These are phyloP conservation scores for Hypena proboscidalis DNA, from an alignment of 2,888 invertebrate genomes.

Conservation along the genomic window DNA sequence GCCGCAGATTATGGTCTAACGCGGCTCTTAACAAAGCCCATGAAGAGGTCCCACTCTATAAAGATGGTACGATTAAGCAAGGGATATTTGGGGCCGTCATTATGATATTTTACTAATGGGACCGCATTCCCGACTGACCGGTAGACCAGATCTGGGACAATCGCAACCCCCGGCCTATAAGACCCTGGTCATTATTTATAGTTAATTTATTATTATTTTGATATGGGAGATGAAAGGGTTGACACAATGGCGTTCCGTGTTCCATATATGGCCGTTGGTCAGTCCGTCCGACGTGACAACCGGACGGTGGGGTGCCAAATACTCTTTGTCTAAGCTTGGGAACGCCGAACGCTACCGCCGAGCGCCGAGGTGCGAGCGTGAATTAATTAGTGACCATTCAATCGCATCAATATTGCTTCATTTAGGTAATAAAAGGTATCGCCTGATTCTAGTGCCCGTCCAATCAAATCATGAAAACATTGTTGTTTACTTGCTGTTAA, in stretches of 20 bases:
- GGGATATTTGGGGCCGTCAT: constrained; percentile 58
- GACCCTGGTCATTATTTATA: constrained; percentile 74
- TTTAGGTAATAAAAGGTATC: no score
- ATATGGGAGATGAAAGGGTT: constrained; percentile 81
- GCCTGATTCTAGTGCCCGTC: no score
- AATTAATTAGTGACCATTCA: constrained; percentile 12
- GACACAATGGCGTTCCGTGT: constrained; percentile 74
- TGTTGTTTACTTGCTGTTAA: no score
- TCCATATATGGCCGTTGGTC: constrained; percentile 68
- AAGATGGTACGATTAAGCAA: constrained; percentile 78
- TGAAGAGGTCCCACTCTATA: constrained; percentile 79
- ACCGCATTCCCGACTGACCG: constrained; percentile 78
- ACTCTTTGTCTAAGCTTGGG: constrained; percentile 59
- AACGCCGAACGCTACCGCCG: constrained; percentile 36
- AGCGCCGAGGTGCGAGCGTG: constrained; percentile 20
- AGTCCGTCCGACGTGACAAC: constrained; percentile 54
- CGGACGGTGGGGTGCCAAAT: constrained; percentile 51
- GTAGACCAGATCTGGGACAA: constrained; percentile 69
- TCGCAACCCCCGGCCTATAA: constrained; percentile 44
- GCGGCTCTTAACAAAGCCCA: constrained; percentile 64
- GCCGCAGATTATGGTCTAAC: constrained; percentile 81
- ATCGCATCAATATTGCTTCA: background rate
- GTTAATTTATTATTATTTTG: constrained; percentile 84
- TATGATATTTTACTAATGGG: constrained; percentile 81
- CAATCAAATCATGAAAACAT: no score